A percentile compares a stretch with the other conserved stretches of the same genome.
Conservation (phyloP, 2,113 vertebrate species). For the Ctenomys sociabilis region DNA sequence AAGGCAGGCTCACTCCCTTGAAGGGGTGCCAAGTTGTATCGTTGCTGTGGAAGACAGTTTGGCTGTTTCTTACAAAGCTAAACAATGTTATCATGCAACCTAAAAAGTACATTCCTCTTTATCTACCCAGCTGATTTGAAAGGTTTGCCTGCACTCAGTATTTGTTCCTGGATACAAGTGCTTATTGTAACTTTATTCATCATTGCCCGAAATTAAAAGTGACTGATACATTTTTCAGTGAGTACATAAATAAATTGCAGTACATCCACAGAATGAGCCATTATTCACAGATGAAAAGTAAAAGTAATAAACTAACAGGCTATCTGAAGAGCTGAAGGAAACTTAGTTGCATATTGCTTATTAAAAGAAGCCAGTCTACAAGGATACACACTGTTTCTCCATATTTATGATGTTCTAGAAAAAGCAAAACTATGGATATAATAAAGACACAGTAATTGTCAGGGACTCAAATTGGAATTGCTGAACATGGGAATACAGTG, state of each 20-base stretch:
- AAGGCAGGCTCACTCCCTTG: neutral
- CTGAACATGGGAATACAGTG: neutral
- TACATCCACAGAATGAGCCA: neutral
- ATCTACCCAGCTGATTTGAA: neutral
- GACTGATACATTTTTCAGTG: neutral
- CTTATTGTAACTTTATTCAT: neutral
- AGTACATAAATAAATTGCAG: neutral
- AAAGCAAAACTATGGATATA: neutral
- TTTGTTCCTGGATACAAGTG: neutral
- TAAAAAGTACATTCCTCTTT: neutral
- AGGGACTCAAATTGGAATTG: neutral
- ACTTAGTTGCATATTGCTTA: neutral
- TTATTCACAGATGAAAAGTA: neutral
- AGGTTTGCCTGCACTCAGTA: neutral
- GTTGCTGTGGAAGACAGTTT: neutral
- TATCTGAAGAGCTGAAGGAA: neutral
- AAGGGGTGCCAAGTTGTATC: neutral
- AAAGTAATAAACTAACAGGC: neutral
- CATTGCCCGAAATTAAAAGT: neutral
- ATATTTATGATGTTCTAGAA: neutral
- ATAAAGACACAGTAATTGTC: slow-evolving; percentile 8
- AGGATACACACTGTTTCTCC: neutral
- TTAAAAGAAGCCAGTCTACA: neutral
- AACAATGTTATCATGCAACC: neutral
- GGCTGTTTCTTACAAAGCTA: neutral